phyloP scores from a whole-genome alignment of 2,113 vertebrate genomes.

The Panthera tigris region DNA sequence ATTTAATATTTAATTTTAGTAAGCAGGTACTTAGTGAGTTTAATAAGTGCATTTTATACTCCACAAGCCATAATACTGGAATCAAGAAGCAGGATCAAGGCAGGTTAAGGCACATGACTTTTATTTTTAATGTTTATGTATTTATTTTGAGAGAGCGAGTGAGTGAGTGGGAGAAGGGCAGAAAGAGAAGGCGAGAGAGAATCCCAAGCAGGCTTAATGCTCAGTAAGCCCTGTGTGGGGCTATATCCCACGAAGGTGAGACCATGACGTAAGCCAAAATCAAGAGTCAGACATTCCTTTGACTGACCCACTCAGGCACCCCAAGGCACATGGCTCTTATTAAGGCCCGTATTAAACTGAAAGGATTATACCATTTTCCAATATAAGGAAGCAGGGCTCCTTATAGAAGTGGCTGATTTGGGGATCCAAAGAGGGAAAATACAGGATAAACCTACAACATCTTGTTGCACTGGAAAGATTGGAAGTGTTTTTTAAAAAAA shows the following conservation, averaged over 20 bases:
- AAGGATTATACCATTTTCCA: not conserved
- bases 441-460: not conserved
- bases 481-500: not conserved
- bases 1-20: not conserved
- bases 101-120: not conserved
- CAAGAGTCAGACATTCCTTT: no score
- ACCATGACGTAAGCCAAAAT: no score
- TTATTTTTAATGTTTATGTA: not conserved
- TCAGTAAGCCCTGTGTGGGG: no score
- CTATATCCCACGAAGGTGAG: no score
- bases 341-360: not conserved
- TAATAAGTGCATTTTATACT: not conserved
- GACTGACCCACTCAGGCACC: no score
- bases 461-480: not conserved
- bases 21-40: not conserved
- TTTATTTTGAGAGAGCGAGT: no score
- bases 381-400: not conserved
- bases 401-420: not conserved
- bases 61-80: slow-evolving; percentile 41
- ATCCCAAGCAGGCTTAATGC: no score
- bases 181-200: no score
- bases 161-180: no score
- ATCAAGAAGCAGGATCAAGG: slow-evolving; percentile 2
- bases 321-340: not conserved
- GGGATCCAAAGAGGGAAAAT: not conserved